Conservation (phyloP, 2,888 invertebrate species). For the Macrosiphum euphorbiae region DNA sequence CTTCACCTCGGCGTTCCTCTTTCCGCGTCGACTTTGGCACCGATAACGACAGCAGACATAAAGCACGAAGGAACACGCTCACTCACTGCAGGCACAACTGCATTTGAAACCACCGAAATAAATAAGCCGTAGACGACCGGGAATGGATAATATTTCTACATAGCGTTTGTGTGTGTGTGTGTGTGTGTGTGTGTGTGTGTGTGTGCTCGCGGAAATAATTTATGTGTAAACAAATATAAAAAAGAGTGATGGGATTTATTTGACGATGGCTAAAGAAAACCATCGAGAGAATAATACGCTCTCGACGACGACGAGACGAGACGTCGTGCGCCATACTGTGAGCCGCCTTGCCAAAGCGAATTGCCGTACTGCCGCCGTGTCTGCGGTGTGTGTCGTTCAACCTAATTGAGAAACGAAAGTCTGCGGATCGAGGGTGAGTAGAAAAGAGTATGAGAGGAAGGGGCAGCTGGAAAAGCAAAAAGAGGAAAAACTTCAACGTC, state of each 20-base stretch:
- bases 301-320: background rate
- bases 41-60: slow-evolving; percentile 45
- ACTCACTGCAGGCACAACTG: background rate
- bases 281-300: slow-evolving; percentile 6
- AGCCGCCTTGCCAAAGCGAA: background rate
- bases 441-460: background rate
- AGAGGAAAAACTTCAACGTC: background rate
- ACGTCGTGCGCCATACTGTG: slow-evolving; percentile 15
- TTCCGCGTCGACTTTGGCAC: slow-evolving; percentile 50
- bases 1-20: background rate
- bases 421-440: background rate
- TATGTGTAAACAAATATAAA: background rate
- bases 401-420: slow-evolving; percentile 41
- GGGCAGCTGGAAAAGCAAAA: background rate
- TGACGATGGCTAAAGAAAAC: background rate
- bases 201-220: slow-evolving; percentile 10
- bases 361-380: background rate
- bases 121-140: background rate
- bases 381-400: slow-evolving; percentile 6
- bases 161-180: background rate
- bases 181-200: background rate
- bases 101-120: slow-evolving; percentile 47
- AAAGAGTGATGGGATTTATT: slow-evolving; percentile 6
- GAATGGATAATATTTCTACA: background rate
- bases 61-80: slow-evolving; percentile 3